These are phyloP conservation scores for Drosophila parvula DNA, from an alignment of 1,140 invertebrate species.

Conservation along the genomic window DNA sequence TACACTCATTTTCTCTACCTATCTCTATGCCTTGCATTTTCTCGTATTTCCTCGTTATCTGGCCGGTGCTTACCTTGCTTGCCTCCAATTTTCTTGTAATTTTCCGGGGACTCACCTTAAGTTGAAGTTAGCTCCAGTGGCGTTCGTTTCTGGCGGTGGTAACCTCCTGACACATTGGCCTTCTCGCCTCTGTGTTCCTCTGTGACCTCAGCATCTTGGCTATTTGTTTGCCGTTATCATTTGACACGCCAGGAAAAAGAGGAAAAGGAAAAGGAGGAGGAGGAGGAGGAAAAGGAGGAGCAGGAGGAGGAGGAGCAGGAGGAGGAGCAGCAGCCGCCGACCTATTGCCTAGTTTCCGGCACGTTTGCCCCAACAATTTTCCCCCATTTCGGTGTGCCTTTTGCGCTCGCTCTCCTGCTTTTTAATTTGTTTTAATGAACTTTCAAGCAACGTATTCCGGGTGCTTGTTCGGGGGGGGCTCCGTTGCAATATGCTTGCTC, in stretches of 20 bases:
- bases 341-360: constrained; percentile 68
- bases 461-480: neutral
- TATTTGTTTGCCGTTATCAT: constrained; percentile 54
- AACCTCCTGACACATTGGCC: constrained; percentile 61
- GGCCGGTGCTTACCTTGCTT: neutral
- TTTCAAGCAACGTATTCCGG: constrained; percentile 67
- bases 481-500: constrained; percentile 76
- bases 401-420: constrained; percentile 55
- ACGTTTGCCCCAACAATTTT: constrained; percentile 69
- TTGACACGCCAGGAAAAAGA: constrained; percentile 12
- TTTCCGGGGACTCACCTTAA: constrained; percentile 20
- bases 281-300: neutral
- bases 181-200: constrained; percentile 19
- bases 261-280: neutral
- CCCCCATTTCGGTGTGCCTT: constrained; percentile 54
- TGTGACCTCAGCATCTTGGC: constrained; percentile 9
- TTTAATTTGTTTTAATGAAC: constrained; percentile 82
- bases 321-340: neutral
- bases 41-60: constrained; percentile 13
- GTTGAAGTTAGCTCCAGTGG: constrained; percentile 11
- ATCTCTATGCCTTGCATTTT: neutral
- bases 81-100: constrained; percentile 17
- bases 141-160: neutral
- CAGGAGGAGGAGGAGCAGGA: neutral
- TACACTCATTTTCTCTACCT: neutral